phyloP scores from a whole-genome alignment of 2,113 vertebrate species.

The Chaetodon auriga region DNA sequence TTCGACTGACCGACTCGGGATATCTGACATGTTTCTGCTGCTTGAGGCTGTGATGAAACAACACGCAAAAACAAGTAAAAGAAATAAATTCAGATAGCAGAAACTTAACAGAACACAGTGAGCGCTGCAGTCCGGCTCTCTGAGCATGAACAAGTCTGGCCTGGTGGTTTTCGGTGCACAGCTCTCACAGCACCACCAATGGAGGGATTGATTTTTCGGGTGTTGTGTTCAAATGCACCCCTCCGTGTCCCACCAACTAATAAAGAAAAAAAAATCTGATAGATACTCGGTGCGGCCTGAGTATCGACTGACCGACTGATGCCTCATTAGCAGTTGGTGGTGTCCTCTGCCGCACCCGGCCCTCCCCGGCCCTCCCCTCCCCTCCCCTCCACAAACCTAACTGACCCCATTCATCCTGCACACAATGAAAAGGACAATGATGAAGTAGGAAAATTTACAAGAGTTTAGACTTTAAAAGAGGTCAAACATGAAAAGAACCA shows the following conservation, averaged over 20 bases:
- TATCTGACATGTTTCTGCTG: too few relatives aligned
- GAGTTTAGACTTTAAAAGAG: not conserved
- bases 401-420: constrained; percentile 45
- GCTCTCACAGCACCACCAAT: constrained; percentile 14
- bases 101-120: not conserved
- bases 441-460: not conserved
- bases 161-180: not conserved
- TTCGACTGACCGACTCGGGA: not conserved
- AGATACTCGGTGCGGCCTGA: constrained; percentile 31
- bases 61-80: not conserved
- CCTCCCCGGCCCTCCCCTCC: not conserved
- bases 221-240: not conserved
- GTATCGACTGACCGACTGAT: constrained; percentile 37
- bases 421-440: not conserved
- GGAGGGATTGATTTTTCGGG: constrained; percentile 43
- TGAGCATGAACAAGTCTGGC: too few relatives aligned
- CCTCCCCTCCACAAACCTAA: not conserved
- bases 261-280: not conserved
- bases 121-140: not conserved
- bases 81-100: not conserved
- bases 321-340: constrained; percentile 25
- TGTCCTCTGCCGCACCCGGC: constrained; percentile 34
- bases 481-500: not conserved
- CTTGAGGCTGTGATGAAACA: not conserved
- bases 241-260: not conserved